These are phyloP conservation scores for Liasis olivaceus DNA, from an alignment of 2,797 vertebrate genomes.

Conservation along the genomic window DNA sequence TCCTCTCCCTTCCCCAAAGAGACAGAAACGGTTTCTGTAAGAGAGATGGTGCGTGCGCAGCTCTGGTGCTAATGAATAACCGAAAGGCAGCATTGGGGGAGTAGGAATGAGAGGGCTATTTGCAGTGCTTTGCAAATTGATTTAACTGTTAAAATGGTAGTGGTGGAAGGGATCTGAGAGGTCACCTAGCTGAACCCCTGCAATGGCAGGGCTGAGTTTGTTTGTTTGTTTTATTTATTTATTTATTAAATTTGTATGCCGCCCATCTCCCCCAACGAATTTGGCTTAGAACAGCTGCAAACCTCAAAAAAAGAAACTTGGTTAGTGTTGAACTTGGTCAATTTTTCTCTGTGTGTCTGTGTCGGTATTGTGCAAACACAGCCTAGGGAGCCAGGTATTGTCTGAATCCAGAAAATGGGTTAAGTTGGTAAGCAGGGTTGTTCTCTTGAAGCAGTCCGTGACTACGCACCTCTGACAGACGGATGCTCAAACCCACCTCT, in stretches of 20 bases:
- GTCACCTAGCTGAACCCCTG: too few relatives aligned
- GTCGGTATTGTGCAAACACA: neutral
- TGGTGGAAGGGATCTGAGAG: too few relatives aligned
- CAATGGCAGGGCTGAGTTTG: too few relatives aligned
- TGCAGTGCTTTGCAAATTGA: neutral
- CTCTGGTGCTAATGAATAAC: neutral
- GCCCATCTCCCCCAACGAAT: too few relatives aligned
- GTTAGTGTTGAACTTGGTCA: too few relatives aligned
- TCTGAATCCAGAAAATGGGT: neutral
- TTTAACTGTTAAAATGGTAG: neutral
- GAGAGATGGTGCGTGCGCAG: neutral
- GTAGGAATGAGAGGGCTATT: neutral
- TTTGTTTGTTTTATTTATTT: too few relatives aligned
- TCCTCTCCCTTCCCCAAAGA: neutral
- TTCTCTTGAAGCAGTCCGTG: neutral
- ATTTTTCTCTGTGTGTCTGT: neutral
- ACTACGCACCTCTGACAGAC: neutral
- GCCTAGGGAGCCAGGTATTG: neutral
- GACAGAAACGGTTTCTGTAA: slow-evolving; percentile 26
- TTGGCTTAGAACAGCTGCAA: too few relatives aligned
- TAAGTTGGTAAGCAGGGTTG: neutral
- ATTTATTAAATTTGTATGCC: too few relatives aligned
- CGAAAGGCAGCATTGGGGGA: neutral
- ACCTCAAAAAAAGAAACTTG: too few relatives aligned
- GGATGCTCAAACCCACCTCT: neutral